Evolutionary conservation across 2,113 vertebrate species (phyloP).

Genomic region (Neomonachus schauinslandi): DNA sequence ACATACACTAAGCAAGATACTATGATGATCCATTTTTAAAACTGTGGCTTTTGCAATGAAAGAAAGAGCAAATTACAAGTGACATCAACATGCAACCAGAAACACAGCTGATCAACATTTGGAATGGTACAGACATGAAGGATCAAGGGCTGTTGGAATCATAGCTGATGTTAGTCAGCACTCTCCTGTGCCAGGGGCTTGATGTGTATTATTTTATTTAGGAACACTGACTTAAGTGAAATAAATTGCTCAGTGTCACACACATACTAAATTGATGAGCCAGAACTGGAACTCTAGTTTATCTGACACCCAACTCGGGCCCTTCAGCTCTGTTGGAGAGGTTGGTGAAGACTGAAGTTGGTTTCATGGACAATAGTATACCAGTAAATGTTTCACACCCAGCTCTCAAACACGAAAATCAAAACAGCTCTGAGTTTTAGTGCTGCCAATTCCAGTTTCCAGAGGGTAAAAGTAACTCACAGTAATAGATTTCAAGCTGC

Average conservation of each 20-base stretch:
- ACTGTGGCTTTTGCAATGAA: not conserved
- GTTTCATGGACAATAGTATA: not conserved
- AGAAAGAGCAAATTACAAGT: not conserved
- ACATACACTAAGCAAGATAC: not conserved
- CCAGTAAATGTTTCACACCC: not conserved
- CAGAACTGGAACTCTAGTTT: not conserved
- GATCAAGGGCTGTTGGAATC: not conserved
- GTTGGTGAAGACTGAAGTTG: not conserved
- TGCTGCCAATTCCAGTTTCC: not conserved
- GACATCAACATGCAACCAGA: not conserved
- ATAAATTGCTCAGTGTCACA: not conserved
- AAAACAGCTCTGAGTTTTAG: not conserved
- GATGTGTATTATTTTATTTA: not conserved
- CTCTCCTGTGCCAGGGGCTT: not conserved
- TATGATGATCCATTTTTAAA: not conserved
- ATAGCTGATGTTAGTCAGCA: not conserved
- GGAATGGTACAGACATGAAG: not conserved
- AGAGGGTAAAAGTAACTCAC: not conserved
- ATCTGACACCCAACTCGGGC: not conserved
- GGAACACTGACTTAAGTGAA: not conserved
- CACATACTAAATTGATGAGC: not conserved
- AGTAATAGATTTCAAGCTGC: not conserved
- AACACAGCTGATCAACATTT: not conserved
- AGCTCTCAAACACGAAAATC: not conserved
- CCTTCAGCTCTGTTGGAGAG: not conserved